Evolutionary conservation across 2,888 invertebrate species (phyloP).

Genomic region (Drosophila borborema): DNA sequence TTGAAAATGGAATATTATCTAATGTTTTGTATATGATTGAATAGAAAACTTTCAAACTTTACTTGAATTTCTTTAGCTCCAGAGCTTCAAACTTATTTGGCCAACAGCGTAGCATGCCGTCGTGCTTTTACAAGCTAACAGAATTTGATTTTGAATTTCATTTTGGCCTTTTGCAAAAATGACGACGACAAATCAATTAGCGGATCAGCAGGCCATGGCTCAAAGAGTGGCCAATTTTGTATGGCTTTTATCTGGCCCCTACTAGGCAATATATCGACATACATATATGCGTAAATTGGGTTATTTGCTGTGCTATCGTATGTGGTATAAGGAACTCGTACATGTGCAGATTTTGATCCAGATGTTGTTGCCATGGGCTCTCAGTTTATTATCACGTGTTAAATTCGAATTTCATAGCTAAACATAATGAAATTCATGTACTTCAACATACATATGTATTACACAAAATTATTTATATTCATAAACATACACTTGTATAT

Average conservation of each 20-base stretch:
- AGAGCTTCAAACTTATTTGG: too few species aligned
- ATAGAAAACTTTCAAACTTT: too few species aligned
- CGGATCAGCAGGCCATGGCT: slow-evolving; percentile 16
- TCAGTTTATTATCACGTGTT: slow-evolving; percentile 43
- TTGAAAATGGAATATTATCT: background rate
- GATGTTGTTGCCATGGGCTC: slow-evolving; percentile 23
- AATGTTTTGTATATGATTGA: background rate
- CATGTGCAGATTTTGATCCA: slow-evolving; percentile 33
- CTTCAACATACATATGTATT: slow-evolving; percentile 4
- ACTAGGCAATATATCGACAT: background rate
- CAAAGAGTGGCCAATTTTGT: slow-evolving; percentile 38
- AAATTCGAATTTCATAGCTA: slow-evolving; percentile 37
- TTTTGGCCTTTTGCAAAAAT: slow-evolving; percentile 13
- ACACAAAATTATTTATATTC: slow-evolving; percentile 10
- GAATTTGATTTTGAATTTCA: background rate
- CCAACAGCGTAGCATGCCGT: background rate
- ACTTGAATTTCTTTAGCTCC: too few species aligned
- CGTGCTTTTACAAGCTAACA: background rate
- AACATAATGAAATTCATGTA: slow-evolving; percentile 15
- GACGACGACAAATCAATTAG: slow-evolving; percentile 42
- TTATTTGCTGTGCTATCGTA: slow-evolving; percentile 16
- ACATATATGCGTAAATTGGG: slow-evolving; percentile 2
- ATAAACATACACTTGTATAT: background rate
- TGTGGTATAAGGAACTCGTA: slow-evolving; percentile 33
- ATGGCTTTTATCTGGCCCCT: slow-evolving; percentile 35